Base-by-base conservation (phyloP, 2,797 vertebrate species). In the Carduelis carduelis region DNA sequence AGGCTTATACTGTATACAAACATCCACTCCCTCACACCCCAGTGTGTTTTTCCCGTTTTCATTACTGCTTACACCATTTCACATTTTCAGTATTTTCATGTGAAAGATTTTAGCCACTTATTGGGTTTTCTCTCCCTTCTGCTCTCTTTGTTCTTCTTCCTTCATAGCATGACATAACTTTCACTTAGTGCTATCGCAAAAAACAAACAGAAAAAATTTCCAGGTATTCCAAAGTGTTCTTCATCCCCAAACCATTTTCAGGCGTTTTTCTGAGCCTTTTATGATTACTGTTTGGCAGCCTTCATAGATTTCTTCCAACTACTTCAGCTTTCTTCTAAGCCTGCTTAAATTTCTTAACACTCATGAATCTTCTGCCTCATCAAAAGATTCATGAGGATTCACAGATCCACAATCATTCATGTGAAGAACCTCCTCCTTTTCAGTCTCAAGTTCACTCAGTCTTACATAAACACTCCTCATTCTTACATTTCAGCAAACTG, bases 11-110 rank as follows among this genome's bases (percentile, higher is more conserved):
- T 15, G 43, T 87, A 56, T 8, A 50, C 8, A 53, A 64, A 75
- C 18, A 64, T 3, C 6, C 16, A 80, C 2, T 1, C 19, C 24
- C 4, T 8, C 9, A 35, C 37, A 46, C 2, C 6, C 14, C 50
- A 46, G 15, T 4, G 8, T 9, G 2, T 9, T 69, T 61, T 66
- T 52, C 43, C 28, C 24, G 8, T 39, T 84, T 59, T 52, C 14
- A 10, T 52, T 35, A 50, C n/a, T 49, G 28, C 9, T 84, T 77
- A 69, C 11, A 74, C 37, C 2, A 61, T 63, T 82, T 87, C 72
- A 61, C 5, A 64, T 59, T 39, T 57, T 52, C 24, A 57, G 11
- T 39, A 64, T 65, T 84, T 89, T 92, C 46, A 34, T 1, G 9
- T 16, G 12, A 44, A 55, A 83, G 44, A 43, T 9, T 43, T 49